Conservation (phyloP, 1,140 invertebrate genomes). For the Metaphire vulgaris region DNA sequence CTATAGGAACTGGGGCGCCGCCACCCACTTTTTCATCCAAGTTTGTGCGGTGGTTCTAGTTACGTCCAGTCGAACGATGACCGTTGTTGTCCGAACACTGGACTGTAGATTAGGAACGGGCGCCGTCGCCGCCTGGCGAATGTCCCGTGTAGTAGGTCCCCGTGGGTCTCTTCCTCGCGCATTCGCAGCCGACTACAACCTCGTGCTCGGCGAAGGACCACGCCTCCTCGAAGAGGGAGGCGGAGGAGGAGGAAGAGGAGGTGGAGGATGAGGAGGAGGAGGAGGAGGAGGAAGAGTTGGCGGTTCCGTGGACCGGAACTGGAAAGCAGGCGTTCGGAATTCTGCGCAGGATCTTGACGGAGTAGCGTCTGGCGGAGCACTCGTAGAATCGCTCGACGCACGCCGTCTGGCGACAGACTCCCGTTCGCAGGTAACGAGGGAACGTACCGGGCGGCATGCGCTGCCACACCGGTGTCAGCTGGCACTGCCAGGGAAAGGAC, state of each 20-base stretch:
- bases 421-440: constrained; percentile 13
- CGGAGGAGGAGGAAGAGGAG: too few species aligned
- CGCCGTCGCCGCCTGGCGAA: too few species aligned
- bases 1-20: too few species aligned
- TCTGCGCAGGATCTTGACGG: constrained; percentile 8
- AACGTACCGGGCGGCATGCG: constrained; percentile 18
- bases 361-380: constrained; percentile 10
- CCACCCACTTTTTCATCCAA: too few species aligned
- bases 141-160: neutral
- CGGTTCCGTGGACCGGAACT: constrained; percentile 8
- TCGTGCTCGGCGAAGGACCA: constrained; percentile 8
- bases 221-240: constrained; percentile 25
- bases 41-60: too few species aligned
- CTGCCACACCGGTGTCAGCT: neutral
- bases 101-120: too few species aligned
- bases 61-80: too few species aligned
- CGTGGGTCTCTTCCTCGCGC: neutral
- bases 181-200: constrained; percentile 18
- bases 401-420: constrained; percentile 7
- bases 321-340: constrained; percentile 10
- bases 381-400: constrained; percentile 16
- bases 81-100: too few species aligned
- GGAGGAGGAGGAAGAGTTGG: too few species aligned
- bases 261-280: too few species aligned
- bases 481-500: constrained; percentile 8